A percentile compares a stretch with the other conserved stretches of the same genome.
phyloP scores from a whole-genome alignment of 2,797 vertebrate genomes.

The Pelodytes ibericus region DNA sequence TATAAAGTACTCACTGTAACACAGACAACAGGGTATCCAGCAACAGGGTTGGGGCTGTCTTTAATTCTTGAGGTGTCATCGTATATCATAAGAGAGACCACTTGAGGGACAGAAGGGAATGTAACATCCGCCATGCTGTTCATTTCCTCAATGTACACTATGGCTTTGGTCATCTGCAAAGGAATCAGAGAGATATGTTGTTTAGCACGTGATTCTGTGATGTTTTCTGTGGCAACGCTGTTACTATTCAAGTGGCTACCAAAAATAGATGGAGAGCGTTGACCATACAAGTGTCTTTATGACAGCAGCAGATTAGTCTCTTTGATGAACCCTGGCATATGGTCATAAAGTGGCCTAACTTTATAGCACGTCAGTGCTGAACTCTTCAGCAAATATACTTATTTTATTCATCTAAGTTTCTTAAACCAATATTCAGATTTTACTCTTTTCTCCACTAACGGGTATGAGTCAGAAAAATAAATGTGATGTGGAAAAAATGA shows the following conservation, averaged over 20 bases:
- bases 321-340: constrained; percentile 12
- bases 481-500: too few species aligned
- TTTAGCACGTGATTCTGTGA: not conserved
- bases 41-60: constrained; percentile 73
- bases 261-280: constrained; percentile 12
- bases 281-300: constrained; percentile 15
- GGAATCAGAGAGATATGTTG: constrained; percentile 13
- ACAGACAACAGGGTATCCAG: constrained; percentile 91
- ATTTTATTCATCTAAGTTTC: constrained; percentile 4
- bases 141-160: constrained; percentile 93
- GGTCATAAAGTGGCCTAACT: constrained; percentile 3
- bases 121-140: constrained; percentile 92
- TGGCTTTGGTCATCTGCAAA: constrained; percentile 84
- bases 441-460: too few species aligned
- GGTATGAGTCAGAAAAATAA: too few species aligned
- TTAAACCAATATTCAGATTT: not conserved
- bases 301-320: constrained; percentile 16
- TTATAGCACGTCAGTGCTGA: not conserved
- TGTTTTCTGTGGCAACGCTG: not conserved
- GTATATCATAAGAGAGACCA: constrained; percentile 86
- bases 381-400: not conserved
- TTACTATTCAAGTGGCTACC: not conserved
- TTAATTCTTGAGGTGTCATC: constrained; percentile 75
- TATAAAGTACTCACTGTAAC: constrained; percentile 81
- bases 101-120: constrained; percentile 89